Conservation (phyloP, 2,113 vertebrate species). For the Cololabis saira region DNA sequence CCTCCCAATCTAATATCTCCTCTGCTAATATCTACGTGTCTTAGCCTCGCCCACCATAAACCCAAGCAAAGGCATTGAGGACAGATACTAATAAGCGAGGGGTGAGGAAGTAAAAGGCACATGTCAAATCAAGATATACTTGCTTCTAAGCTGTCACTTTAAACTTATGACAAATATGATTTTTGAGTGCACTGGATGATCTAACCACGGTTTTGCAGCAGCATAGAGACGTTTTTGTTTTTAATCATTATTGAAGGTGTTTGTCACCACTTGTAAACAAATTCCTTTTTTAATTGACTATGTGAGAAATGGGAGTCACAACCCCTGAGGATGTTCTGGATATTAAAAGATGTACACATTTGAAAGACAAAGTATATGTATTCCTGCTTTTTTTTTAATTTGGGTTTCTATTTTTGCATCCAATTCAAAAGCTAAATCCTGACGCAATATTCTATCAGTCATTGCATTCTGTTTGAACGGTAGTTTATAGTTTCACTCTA, state of each 20-base stretch:
- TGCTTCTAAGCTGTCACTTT: background rate
- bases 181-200: background rate
- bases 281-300: background rate
- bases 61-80: background rate
- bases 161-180: no score
- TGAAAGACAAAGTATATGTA: no score
- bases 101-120: background rate
- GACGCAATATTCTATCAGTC: no score
- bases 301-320: background rate
- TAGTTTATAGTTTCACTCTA: no score
- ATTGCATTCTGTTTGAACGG: no score
- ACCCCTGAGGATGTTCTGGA: constrained; percentile 25
- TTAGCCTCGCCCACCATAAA: no score
- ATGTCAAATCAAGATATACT: background rate
- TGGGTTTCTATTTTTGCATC: no score
- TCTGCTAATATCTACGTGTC: no score
- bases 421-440: no score
- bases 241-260: background rate
- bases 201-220: background rate
- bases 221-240: background rate
- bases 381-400: no score
- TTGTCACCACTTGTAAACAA: background rate
- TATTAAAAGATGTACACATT: background rate
- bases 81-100: background rate
- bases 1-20: background rate